Evolutionary conservation across 2,888 invertebrate genomes (phyloP).

Genomic region (Seira ritae): DNA sequence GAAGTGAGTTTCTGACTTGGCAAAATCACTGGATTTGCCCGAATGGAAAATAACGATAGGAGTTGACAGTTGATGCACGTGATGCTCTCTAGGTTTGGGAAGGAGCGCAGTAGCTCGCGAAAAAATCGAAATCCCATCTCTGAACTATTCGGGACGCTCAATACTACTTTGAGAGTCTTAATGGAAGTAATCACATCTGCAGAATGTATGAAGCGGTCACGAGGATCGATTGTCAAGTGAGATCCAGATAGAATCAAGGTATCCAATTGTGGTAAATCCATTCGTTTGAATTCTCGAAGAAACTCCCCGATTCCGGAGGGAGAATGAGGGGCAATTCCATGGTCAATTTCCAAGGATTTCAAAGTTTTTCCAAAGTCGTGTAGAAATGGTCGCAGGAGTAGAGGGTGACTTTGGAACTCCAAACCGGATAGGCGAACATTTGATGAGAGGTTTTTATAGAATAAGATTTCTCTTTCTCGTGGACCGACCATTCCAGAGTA

Average conservation of each 20-base stretch:
- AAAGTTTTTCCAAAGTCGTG: background rate
- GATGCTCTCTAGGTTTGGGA: conserved; percentile 28
- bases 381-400: conserved; percentile 27
- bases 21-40: background rate
- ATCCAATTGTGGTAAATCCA: background rate
- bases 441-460: conserved; percentile 12
- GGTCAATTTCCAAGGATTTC: conserved; percentile 28
- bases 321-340: conserved; percentile 19
- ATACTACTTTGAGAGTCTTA: conserved; percentile 19
- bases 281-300: background rate
- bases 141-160: background rate
- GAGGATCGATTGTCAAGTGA: conserved; percentile 3
- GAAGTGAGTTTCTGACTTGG: conserved; percentile 6
- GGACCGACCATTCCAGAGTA: too few relatives aligned
- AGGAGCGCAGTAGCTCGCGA: background rate
- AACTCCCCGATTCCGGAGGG: conserved; percentile 15
- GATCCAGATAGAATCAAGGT: conserved; percentile 17
- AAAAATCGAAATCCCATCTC: conserved; percentile 18
- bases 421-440: conserved; percentile 18
- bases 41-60: background rate
- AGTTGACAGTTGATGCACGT: conserved; percentile 22
- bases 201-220: background rate
- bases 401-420: conserved; percentile 19
- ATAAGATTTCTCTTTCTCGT: too few relatives aligned
- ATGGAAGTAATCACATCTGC: background rate